Conservation (phyloP, 2,113 vertebrate genomes). For the Ornithorhynchus anatinus region DNA sequence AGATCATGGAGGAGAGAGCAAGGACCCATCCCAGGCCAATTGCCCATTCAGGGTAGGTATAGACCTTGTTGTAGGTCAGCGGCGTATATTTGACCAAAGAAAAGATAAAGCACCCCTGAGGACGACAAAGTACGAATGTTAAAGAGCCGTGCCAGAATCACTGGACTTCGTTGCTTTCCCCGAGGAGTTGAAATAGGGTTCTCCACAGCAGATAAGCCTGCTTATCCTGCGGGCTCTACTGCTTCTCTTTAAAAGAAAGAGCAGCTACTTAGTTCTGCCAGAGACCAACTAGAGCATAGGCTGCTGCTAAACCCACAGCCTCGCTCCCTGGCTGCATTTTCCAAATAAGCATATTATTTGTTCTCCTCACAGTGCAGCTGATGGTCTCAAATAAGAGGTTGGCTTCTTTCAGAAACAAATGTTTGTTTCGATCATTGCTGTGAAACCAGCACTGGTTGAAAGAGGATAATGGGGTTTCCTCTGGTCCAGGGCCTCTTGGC, state of each 20-base stretch:
- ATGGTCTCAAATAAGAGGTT: not conserved
- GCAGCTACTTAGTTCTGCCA: too few relatives aligned
- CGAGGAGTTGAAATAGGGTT: too few relatives aligned
- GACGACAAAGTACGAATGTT: conserved; percentile 25
- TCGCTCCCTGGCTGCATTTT: not conserved
- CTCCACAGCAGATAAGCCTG: too few relatives aligned
- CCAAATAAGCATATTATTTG: not conserved
- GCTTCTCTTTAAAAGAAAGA: too few relatives aligned
- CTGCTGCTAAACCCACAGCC: not conserved
- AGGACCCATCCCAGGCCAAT: conserved; percentile 93
- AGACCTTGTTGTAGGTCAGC: conserved; percentile 96
- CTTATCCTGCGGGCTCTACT: too few relatives aligned
- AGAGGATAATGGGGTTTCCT: not conserved
- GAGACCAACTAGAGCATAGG: too few relatives aligned
- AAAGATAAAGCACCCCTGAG: conserved; percentile 94
- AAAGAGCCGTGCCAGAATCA: not conserved
- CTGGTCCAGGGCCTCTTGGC: too few relatives aligned
- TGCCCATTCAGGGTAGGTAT: conserved; percentile 93
- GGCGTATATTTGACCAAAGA: conserved; percentile 95
- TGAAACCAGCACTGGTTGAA: not conserved
- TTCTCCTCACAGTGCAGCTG: fast-evolving
- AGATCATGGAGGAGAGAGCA: conserved; percentile 94
- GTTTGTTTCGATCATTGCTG: not conserved
- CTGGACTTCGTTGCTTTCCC: too few relatives aligned
- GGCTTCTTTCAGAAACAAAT: not conserved